Evolutionary conservation across 2,888 invertebrate species (phyloP).

Genomic region (Aleiodes leptofemur): DNA sequence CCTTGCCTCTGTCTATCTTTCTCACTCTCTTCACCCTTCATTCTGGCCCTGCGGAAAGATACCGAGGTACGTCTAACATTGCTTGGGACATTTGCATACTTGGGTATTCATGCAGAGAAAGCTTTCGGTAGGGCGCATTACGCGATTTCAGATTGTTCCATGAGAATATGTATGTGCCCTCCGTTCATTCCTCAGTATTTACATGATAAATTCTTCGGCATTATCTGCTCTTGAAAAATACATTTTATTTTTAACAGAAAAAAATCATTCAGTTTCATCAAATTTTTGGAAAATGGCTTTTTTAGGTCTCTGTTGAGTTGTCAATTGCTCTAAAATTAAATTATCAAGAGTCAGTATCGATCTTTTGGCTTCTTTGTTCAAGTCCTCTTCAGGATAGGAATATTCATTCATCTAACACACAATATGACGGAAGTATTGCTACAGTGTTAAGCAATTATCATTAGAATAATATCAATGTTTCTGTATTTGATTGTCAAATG

Average conservation of each 20-base stretch:
- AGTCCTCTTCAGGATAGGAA: too few species aligned
- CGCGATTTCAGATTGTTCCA: constrained; percentile 65
- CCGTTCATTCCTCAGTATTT: background rate
- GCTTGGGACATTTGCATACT: constrained; percentile 67
- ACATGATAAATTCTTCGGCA: background rate
- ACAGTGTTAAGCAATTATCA: too few species aligned
- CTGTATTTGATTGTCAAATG: too few species aligned
- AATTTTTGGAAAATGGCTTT: too few species aligned
- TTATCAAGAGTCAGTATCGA: too few species aligned
- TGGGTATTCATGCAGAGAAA: constrained; percentile 67
- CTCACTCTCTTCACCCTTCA: constrained; percentile 48
- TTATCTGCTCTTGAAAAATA: constrained; percentile 32
- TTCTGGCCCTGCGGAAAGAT: background rate
- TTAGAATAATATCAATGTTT: too few species aligned
- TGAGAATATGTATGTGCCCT: constrained; percentile 32
- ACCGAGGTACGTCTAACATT: constrained; percentile 62
- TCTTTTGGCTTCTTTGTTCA: too few species aligned
- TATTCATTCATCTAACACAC: too few species aligned
- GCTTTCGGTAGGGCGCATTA: constrained; percentile 63
- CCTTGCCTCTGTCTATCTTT: constrained; percentile 5
- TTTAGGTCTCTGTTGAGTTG: too few species aligned
- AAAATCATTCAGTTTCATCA: too few species aligned
- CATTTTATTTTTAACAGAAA: background rate
- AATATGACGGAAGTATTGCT: too few species aligned
- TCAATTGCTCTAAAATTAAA: too few species aligned